Conservation (phyloP, 35 echinoderm and acorn worm genomes). For the Patiria miniata region DNA sequence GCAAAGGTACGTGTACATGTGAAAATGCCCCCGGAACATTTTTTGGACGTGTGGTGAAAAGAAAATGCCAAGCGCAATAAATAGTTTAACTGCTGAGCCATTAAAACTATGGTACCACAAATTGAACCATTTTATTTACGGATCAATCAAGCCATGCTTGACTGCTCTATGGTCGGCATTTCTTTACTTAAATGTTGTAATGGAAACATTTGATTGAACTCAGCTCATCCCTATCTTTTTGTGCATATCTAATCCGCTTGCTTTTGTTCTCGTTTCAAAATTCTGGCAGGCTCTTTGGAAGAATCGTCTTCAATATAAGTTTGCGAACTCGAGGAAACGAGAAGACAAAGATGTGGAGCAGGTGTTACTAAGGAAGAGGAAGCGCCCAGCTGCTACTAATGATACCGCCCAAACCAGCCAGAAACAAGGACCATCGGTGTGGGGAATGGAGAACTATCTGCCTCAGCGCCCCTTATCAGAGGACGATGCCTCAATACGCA, state of each 20-base stretch:
- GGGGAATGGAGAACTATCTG: slow-evolving; percentile 30
- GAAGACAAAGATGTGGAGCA: slow-evolving; percentile 12
- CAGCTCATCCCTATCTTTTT: no score
- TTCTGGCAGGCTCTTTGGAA: slow-evolving; percentile 39
- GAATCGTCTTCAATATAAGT: slow-evolving; percentile 48
- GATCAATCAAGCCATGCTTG: no score
- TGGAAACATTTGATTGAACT: no score
- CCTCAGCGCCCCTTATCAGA: neutral
- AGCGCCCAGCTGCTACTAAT: neutral
- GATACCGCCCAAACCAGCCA: neutral
- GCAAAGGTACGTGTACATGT: neutral
- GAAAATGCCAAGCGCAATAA: neutral
- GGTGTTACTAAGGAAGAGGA: slow-evolving; percentile 2
- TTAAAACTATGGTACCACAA: no score
- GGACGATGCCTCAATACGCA: slow-evolving; percentile 26
- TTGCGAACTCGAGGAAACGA: slow-evolving; percentile 37
- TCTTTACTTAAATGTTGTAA: no score
- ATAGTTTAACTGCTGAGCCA: no score
- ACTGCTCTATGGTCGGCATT: no score
- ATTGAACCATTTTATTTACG: neutral
- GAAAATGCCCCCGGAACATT: no score
- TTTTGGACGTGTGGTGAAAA: neutral
- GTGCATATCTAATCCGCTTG: no score
- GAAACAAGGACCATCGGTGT: neutral
- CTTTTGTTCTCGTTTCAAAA: no score